These are phyloP conservation scores for Fragum fragum DNA, from an alignment of 2,888 invertebrate species.

Conservation along the genomic window DNA sequence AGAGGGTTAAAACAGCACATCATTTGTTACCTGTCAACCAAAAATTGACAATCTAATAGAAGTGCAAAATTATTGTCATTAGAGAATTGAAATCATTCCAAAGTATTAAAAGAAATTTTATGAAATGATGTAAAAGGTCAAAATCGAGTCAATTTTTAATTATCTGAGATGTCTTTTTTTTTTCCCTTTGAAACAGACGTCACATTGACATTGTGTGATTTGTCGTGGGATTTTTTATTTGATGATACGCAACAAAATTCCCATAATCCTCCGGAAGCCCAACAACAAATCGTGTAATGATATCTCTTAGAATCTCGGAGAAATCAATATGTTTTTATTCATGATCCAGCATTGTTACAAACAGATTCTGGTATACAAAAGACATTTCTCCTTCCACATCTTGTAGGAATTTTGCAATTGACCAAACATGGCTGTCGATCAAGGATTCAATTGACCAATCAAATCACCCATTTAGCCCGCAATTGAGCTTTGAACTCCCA, in stretches of 20 bases:
- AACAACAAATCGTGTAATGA: conserved; percentile 9
- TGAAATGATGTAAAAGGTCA: not conserved
- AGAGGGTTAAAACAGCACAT: too few relatives aligned
- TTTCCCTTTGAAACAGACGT: not conserved
- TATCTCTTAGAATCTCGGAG: not conserved
- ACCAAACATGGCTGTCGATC: too few relatives aligned
- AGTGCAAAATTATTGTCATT: too few relatives aligned
- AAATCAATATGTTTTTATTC: conserved; percentile 25
- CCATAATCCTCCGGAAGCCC: conserved; percentile 13
- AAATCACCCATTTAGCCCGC: too few relatives aligned
- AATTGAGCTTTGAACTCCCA: too few relatives aligned
- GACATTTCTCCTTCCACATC: not conserved
- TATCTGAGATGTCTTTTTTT: not conserved
- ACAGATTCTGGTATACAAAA: conserved; percentile 5
- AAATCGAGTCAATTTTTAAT: not conserved
- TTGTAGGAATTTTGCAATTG: too few relatives aligned
- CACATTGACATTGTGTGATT: not conserved
- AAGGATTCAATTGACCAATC: too few relatives aligned
- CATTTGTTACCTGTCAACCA: too few relatives aligned
- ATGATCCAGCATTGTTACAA: conserved; percentile 15
- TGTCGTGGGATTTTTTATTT: conserved; percentile 14
- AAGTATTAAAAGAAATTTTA: too few relatives aligned
- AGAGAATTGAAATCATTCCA: too few relatives aligned
- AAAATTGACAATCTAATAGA: too few relatives aligned
- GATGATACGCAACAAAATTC: conserved; percentile 25